These are phyloP conservation scores for Megastigmus dorsalis DNA, from an alignment of 2,888 invertebrate genomes.

Conservation along the genomic window DNA sequence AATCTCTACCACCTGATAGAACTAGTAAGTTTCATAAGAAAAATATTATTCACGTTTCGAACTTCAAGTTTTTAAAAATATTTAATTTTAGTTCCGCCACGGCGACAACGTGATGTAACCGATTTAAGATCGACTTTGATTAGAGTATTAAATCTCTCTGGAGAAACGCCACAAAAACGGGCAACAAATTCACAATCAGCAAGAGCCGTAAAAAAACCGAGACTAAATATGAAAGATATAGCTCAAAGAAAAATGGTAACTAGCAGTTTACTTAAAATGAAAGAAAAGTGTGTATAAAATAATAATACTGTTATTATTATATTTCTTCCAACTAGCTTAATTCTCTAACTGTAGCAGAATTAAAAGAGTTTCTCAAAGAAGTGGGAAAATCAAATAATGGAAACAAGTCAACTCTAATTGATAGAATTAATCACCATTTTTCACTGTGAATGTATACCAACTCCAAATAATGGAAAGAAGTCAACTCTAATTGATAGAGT, in stretches of 20 bases:
- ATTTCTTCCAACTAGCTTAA: slow-evolving; percentile 34
- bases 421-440: slow-evolving; percentile 23
- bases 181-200: background rate
- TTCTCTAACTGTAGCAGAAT: slow-evolving; percentile 21
- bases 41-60: no score
- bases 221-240: slow-evolving; percentile 14
- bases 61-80: no score
- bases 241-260: slow-evolving; percentile 24
- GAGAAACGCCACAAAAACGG: background rate
- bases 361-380: slow-evolving; percentile 26
- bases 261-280: background rate
- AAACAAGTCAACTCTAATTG: slow-evolving; percentile 40
- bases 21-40: slow-evolving; percentile 46
- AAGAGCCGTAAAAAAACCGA: background rate
- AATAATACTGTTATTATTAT: background rate
- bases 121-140: slow-evolving; percentile 4
- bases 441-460: no score
- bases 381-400: slow-evolving; percentile 15
- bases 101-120: background rate
- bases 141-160: background rate
- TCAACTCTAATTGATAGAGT: slow-evolving; percentile 24
- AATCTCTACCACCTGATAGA: slow-evolving; percentile 23
- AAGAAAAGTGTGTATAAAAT: background rate
- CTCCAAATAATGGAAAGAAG: slow-evolving; percentile 47
- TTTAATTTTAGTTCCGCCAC: slow-evolving; percentile 33